Evolutionary conservation across 2,113 vertebrate species (phyloP).

Genomic region (Reinhardtius hippoglossoides): DNA sequence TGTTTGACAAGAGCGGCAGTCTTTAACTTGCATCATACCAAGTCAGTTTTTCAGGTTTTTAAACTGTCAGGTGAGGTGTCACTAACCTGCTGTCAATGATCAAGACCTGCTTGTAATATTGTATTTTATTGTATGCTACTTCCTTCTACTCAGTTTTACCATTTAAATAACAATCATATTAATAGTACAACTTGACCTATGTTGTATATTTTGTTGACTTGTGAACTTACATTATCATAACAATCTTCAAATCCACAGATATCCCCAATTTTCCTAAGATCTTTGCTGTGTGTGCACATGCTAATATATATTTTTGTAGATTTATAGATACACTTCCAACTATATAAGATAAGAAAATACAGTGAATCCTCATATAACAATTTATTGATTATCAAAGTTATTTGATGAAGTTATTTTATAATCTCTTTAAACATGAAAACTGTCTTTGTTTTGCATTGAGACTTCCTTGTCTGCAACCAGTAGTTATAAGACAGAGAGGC

Average conservation of each 20-base stretch:
- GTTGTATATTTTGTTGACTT: too few relatives aligned
- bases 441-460: not conserved
- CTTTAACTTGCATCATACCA: conserved; percentile 41
- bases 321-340: not conserved
- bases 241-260: too few relatives aligned
- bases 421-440: not conserved
- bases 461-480: conserved; percentile 37
- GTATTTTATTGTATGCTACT: conserved; percentile 2
- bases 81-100: conserved; percentile 51
- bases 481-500: conserved; percentile 40
- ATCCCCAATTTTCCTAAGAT: too few relatives aligned
- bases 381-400: not conserved
- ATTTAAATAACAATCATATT: not conserved
- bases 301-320: too few relatives aligned
- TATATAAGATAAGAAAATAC: not conserved
- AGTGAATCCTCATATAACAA: not conserved
- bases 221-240: too few relatives aligned
- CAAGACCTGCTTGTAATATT: not conserved
- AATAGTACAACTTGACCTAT: too few relatives aligned
- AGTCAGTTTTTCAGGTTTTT: conserved; percentile 37
- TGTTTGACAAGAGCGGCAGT: conserved; percentile 26
- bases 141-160: not conserved
- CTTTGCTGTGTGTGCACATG: too few relatives aligned
- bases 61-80: conserved; percentile 42
- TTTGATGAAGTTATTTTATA: too few relatives aligned